These are phyloP conservation scores for Lordiphosa fenestrarum DNA, from an alignment of 2,888 invertebrate species.

Conservation along the genomic window DNA sequence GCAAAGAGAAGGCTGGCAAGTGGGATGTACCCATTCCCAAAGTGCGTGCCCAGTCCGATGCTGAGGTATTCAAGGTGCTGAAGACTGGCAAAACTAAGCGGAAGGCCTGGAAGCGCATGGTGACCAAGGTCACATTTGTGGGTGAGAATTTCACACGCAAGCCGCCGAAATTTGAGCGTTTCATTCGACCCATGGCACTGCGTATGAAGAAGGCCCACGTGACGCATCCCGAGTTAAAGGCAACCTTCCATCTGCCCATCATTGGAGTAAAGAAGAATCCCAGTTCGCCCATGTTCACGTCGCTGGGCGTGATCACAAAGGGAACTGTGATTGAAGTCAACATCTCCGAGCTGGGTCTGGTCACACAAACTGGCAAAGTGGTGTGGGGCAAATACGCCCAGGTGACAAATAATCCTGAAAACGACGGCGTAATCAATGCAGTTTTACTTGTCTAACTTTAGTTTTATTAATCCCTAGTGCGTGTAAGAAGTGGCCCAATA, in stretches of 20 bases:
- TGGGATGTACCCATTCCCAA: slow-evolving; percentile 99
- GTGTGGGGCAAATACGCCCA: slow-evolving; percentile 99
- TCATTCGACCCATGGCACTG: slow-evolving; percentile 98
- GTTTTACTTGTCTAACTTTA: slow-evolving; percentile 92
- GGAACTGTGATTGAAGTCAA: slow-evolving; percentile 99
- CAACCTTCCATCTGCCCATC: slow-evolving; percentile 97
- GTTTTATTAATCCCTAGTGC: slow-evolving; percentile 6
- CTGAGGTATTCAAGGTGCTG: slow-evolving; percentile 97
- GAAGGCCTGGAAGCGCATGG: slow-evolving; percentile 99
- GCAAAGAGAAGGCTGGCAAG: slow-evolving; percentile 99
- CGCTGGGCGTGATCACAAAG: slow-evolving; percentile 98
- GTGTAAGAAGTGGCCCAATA: slow-evolving; percentile 16
- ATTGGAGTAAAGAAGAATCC: slow-evolving; percentile 99
- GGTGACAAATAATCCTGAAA: slow-evolving; percentile 99
- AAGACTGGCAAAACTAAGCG: slow-evolving; percentile 94
- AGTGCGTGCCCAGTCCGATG: slow-evolving; percentile 97
- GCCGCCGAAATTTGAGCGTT: slow-evolving; percentile 99
- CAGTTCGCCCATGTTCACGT: slow-evolving; percentile 97
- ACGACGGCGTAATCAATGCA: slow-evolving; percentile 99
- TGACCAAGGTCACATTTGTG: slow-evolving; percentile 98
- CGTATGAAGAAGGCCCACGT: slow-evolving; percentile 99
- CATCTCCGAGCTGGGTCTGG: slow-evolving; percentile 98
- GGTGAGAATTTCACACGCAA: slow-evolving; percentile 99
- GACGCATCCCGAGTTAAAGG: slow-evolving; percentile 99
- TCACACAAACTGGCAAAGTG: slow-evolving; percentile 99